Evolutionary conservation across 2,888 invertebrate species (phyloP), one percentile per base, ranked within the genome.

Genomic region (Plebejus anna): DNA sequence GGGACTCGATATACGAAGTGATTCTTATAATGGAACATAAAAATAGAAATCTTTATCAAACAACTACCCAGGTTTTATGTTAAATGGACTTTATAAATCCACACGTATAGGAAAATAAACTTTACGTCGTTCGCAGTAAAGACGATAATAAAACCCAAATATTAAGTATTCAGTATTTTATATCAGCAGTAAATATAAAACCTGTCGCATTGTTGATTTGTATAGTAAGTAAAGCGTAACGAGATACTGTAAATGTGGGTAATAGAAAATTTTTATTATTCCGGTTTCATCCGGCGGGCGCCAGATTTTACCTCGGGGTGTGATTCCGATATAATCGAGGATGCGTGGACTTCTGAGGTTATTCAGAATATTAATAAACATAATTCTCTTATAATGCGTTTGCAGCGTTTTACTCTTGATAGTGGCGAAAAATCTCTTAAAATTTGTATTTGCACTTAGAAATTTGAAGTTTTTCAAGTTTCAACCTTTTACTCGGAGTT

Each of bases 161-260:
- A 73, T 73, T 73, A 55, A 73, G 73, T 73, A 73, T 73, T 73
- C 73, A 73, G 73, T 73, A 73, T 73, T 73, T 73, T 73, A 73
- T 73, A 73, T 73, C 73, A 73, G 73, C 73, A 55, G 73, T 73
- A 73, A 73, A 73, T 73, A 73, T 73, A 73, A 73, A 73, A 73
- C 73, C 51, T 73, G 73, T 73, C 73, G 73, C 73, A 73, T 73
- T 73, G 73, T 73, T 73, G 73, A 73, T 73, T 73, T 73, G 73
- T 73, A 73, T 73, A 73, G 73, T 73, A 55, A 73, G 73, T 73
- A 73, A 73, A 73, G 51, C 55, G 73, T 73, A 73, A 73, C 73
- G 73, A 73, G 73, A 32, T 55, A 73, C 73, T 32, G 73, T 73
- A 73, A 73, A 73, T 73, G 73, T 73, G 47, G 73, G 73, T 73